These are phyloP conservation scores for Leucoraja erinaceus DNA, from an alignment of 2,113 vertebrate species.

Conservation along the genomic window DNA sequence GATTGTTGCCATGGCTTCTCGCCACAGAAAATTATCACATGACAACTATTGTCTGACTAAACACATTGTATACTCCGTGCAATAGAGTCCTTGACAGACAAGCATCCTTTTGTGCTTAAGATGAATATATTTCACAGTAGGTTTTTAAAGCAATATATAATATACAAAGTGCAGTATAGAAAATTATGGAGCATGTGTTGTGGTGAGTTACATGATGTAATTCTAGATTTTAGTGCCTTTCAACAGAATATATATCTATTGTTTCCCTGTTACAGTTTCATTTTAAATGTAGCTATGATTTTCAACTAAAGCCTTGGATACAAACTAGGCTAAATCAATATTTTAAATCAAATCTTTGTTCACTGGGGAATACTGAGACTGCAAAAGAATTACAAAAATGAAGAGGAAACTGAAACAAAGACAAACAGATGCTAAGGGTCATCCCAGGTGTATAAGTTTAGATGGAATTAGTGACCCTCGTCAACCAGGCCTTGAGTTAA, in stretches of 20 bases:
- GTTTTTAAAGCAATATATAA: no score
- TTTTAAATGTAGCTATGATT: neutral
- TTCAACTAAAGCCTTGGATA: neutral
- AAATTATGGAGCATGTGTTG: neutral
- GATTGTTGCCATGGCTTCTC: conserved; percentile 15
- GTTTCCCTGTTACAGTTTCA: neutral
- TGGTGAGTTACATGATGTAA: neutral
- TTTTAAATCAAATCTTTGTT: conserved; percentile 1
- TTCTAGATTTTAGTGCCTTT: neutral
- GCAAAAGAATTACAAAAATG: neutral
- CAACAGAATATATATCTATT: neutral
- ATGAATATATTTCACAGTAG: neutral
- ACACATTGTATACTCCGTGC: neutral
- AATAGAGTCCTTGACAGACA: neutral
- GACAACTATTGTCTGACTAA: neutral
- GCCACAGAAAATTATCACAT: neutral
- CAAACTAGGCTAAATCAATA: neutral
- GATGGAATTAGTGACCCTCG: neutral
- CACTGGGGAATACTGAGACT: neutral
- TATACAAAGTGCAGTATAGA: neutral
- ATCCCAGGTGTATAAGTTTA: neutral
- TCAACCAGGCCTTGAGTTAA: neutral
- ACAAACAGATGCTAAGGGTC: neutral
- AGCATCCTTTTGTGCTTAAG: neutral
- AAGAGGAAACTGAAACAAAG: neutral